A percentile compares a stretch with the other conserved stretches of the same genome.
These are phyloP conservation scores for Pharmacophagus antenor DNA, from an alignment of 2,888 invertebrate genomes.

Conservation along the genomic window DNA sequence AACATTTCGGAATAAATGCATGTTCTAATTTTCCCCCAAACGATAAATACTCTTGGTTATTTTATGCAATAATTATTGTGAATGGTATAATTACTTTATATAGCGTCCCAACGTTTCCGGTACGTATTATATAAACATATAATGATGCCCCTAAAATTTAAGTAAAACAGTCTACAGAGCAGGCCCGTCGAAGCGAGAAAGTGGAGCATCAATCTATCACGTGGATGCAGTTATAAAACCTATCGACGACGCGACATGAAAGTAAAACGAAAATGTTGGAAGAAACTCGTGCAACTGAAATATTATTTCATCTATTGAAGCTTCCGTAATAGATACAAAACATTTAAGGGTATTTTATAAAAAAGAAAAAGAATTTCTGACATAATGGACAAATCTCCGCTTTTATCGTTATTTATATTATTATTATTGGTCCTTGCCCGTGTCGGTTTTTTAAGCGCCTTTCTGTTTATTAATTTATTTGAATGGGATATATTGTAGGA, in stretches of 20 bases:
- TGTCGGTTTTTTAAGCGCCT: no score
- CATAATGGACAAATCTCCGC: no score
- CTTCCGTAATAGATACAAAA: neutral
- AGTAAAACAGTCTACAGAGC: conserved; percentile 13
- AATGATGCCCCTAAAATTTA: conserved; percentile 8
- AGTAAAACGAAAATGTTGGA: conserved; percentile 16
- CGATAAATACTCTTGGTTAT: no score
- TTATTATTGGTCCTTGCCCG: no score
- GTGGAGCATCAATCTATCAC: conserved; percentile 28
- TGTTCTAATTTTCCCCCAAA: no score
- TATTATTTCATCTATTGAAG: conserved; percentile 10
- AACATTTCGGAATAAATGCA: no score
- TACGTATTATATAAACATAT: neutral
- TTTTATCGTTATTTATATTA: no score
- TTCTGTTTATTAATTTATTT: no score
- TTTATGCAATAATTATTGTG: no score
- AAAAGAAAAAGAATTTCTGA: no score
- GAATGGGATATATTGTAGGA: no score
- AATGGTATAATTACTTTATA: neutral
- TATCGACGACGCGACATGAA: conserved; percentile 12
- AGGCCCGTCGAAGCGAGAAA: conserved; percentile 10
- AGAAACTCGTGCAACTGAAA: conserved; percentile 13
- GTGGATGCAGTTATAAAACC: conserved; percentile 26
- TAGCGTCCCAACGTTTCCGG: neutral
- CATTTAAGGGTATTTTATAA: neutral